Base-by-base conservation (phyloP, 2,888 invertebrate genomes). In the Nomada fucata region DNA sequence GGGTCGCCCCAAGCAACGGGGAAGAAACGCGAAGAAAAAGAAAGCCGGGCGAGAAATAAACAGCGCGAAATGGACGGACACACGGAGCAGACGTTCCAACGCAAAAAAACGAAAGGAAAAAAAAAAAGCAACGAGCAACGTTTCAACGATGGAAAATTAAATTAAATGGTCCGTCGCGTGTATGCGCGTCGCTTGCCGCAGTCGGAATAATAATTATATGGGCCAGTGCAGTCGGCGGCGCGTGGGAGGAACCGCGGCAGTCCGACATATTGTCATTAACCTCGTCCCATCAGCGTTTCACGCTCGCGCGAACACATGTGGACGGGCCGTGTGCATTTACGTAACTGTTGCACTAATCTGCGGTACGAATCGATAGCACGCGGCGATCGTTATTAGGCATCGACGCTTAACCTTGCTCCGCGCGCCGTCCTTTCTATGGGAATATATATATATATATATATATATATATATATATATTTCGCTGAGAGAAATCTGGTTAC, bases 261-360 rank as follows among this genome's bases (percentile, higher is more conserved):
- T 11, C 57, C 64, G 71, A 74, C 74, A 73, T 86, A 86, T 89
- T 89, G 89, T 88, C 89, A 89, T 89, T 89, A 89, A 88, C 88
- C 87, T 89, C 88, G 79, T 87, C 75, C 77, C 79, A 73, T 72
- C 84, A 20, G 76, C 52, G 82, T 76, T 82, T 71, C 79, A 68
- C 72, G 70, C 82, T 44, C 29, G 42, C 18, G 47, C 72, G 42
- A 20, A 61, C 65, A n/a, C n/a, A 9, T 20, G 47, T 55, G 70
- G 50, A 42, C 52, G 36, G 63, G 18, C 15, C 26, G 42, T 20
- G 69, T 60, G 64, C 69, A 47, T 81, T 81, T 81, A 81, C 82
- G 83, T 76, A 82, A 83, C 82, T 57, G 59, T 70, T 29, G 61
- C 77, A 57, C 36, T 77, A 77, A 83, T 82, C 65, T 47, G 47